Base-by-base conservation (phyloP, 2,888 invertebrate genomes). In the Cordilura impudica region DNA sequence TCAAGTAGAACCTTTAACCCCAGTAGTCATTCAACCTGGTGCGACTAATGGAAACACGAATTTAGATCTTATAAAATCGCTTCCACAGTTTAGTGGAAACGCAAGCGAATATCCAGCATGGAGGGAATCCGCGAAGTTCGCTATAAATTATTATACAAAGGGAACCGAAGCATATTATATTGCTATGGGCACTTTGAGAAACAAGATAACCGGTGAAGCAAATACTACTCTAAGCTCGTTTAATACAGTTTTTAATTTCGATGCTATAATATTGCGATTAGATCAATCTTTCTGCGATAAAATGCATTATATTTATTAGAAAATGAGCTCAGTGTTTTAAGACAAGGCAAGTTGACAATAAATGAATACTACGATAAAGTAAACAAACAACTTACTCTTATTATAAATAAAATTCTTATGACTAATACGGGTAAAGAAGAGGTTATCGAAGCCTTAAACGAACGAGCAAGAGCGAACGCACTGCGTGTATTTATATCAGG, bases 231-330 rank as follows among this genome's bases (percentile, higher is more conserved):
- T 72, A 6, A 51, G 71, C 4, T 29, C 73, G 8, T 78, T 73
- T 43, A 78, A 78, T 23, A 77, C 71, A 6, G 51, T 74, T 10
- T 58, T 80, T 19, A 72, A 80, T 54, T 76, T 80, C 39, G 63
- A 76, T n/a, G 70, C 71, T 10, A 74, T 78, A 4, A 76, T 76
- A 35, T 49, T 72, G 19, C 69, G 78, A 19, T 58, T 77, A 43
- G 76, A 81, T 49, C 78, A 80, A 31, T 61, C 78, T 6, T 77
- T 78, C 23, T 76, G 78, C 2, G 78, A 81, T 51, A 81, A 82
- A 67, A 72, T 63, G 49, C 73, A 12, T 26, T 81, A 10, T 66
- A 81, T 39, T 78, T 81, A 49, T 39, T 78, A 14, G 73, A 81
- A 61, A 81, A 78, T 47, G 72, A 82, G 54, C 19, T 79, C 18